Evolutionary conservation across 2,888 invertebrate genomes (phyloP), one percentile per base, ranked within the genome.

Genomic region (Ophion obscuratus): DNA sequence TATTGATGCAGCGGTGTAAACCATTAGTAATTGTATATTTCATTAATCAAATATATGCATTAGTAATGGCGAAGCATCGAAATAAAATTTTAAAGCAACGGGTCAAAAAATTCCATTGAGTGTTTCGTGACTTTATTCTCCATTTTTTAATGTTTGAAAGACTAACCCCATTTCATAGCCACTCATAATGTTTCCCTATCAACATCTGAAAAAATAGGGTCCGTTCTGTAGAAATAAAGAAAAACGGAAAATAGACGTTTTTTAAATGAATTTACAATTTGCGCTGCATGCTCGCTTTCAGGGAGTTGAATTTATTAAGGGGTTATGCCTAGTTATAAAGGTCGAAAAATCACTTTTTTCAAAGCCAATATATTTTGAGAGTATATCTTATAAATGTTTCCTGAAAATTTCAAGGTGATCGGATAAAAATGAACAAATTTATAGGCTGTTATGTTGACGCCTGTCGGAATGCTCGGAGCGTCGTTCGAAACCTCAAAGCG

Each of bases 1-100:
- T 76, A 87, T 85, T 87, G 90, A 82, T 87, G 88, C 89, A 88
- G 87, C 89, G 87, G 88, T 90, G 87, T 91, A 9, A 89, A 90
- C 86, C 88, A 90, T 90, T 89, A 87, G 87, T 90, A 87, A 88
- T 87, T 85, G 87, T 89, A 87, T 87, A 88, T 85, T 79, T 20
- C 80, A 88, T 88, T 89, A 87, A 83, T 90, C 88, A 87, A 89
- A 90, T 90, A 90, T 90, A 90, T 90, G 89, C 88, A 90, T 91
- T 91, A 90, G 90, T 91, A 90, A 91, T 91, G 89, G 90, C 36
- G 87, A 88, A 89, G 89, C 87, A 90, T 90, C 88, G 86, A 89
- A 89, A 91, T 89, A 89, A 90, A 91, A 88, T 88, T 90, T 91
- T 88, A 62, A 81, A 53, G 75, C 24, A 74, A 70, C 71, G 62